Evolutionary conservation across 1,140 invertebrate genomes (phyloP).

Genomic region (Diplogasteroides magnus): DNA sequence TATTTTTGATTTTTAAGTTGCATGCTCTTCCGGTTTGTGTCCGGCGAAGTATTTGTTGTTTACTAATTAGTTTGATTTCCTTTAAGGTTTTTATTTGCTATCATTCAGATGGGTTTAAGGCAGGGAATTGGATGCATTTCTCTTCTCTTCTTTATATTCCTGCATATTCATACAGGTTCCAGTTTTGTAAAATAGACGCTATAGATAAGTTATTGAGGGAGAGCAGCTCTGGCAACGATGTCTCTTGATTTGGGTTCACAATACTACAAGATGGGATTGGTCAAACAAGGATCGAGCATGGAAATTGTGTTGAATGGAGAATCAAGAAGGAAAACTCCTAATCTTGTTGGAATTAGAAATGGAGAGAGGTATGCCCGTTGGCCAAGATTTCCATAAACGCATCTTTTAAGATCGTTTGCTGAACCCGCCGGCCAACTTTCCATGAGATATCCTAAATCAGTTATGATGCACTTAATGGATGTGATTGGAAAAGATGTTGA

Average conservation of each 20-base stretch:
- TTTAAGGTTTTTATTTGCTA: too few species aligned
- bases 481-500: conserved; percentile 68
- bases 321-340: conserved; percentile 90
- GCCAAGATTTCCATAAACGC: conserved; percentile 52
- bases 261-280: conserved; percentile 91
- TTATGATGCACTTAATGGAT: conserved; percentile 12
- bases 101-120: too few species aligned
- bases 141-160: too few species aligned
- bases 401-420: conserved; percentile 82
- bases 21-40: too few species aligned
- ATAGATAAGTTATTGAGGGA: too few species aligned
- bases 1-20: too few species aligned
- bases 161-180: too few species aligned
- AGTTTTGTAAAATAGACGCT: too few species aligned
- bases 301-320: conserved; percentile 92
- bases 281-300: conserved; percentile 97
- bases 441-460: conserved; percentile 34
- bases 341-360: conserved; percentile 63
- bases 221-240: conserved; percentile 75
- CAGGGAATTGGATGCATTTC: too few species aligned
- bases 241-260: conserved; percentile 92
- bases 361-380: background rate
- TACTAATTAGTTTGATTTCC: too few species aligned
- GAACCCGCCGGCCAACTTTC: conserved; percentile 80
- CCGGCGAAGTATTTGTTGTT: too few species aligned